Evolutionary conservation across 2,113 vertebrate species (phyloP), one percentile per base, ranked within the genome.

Genomic region (Lucifuga dentata): DNA sequence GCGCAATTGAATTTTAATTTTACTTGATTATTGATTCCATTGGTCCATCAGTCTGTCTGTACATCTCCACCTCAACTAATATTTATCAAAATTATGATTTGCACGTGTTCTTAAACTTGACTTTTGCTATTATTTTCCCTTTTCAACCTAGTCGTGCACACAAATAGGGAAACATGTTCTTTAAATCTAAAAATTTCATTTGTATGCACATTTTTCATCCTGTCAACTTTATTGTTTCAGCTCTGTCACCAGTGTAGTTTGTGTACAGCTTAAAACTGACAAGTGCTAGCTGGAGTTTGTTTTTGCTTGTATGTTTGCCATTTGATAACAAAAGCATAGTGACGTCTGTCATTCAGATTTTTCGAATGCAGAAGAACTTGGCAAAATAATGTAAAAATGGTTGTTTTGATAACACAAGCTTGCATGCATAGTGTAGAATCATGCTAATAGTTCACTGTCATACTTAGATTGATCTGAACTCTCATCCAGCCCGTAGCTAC

Each of bases 51-150:
- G 72, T 43, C 59, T 65, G 57, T 71, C 58, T 76, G 43, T 36
- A 41, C 29, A 40, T 0, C 68, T 68, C 48, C 48, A 49, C 73
- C 67, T 67, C 66, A 70, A 67, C 60, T 78, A 63, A 79, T 85
- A 62, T 77, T 58, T 84, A 48, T 44, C 26, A 20, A 10, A 40
- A n/a, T n/a, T 29, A 29, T 29, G 26, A 29, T 29, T 29, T 29
- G 7, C 26, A 29, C 7, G 7, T 29, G 7, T 29, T 29, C 7
- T n/a, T n/a, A n/a, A n/a, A n/a, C 26, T 29, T 29, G 3, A 29
- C 26, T 3, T 7, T 29, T 29, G 26, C 3, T 29, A 29, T 29
- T 29, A 29, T 29, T 29, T 7, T 29, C 7, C 26, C 3, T 29
- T 29, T 29, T 29, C 26, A 29, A 29, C 26, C 26, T 29, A 29